These are phyloP conservation scores for Potorous gilbertii DNA, from an alignment of 2,797 vertebrate species.

Conservation along the genomic window DNA sequence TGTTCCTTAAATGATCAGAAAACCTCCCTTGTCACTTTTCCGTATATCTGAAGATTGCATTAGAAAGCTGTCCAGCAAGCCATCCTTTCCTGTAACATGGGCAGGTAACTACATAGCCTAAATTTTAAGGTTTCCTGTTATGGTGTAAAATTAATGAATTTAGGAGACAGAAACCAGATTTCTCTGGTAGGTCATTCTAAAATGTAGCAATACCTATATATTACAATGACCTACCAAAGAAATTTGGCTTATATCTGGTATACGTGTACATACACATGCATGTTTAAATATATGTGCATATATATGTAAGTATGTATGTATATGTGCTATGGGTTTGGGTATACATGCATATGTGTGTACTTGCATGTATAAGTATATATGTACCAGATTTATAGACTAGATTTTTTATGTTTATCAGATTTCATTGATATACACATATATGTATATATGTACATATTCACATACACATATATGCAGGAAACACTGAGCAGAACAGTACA, in stretches of 20 bases:
- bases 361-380: not conserved
- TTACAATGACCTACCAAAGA: slow-evolving; percentile 59
- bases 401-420: not conserved
- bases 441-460: not conserved
- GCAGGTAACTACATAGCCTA: not conserved
- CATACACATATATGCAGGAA: slow-evolving; percentile 4
- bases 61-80: slow-evolving; percentile 6
- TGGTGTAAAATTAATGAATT: slow-evolving; percentile 68
- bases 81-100: slow-evolving; percentile 17
- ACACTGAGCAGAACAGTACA: slow-evolving; percentile 66
- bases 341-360: not conserved
- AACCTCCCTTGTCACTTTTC: not conserved
- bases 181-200: slow-evolving; percentile 58
- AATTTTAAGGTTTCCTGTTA: slow-evolving; percentile 49
- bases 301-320: no score
- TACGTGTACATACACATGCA: not conserved
- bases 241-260: slow-evolving; percentile 55
- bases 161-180: slow-evolving; percentile 57
- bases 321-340: no score
- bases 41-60: not conserved
- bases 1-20: not conserved
- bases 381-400: not conserved
- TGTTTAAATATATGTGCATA: no score
- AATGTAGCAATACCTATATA: not conserved
- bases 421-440: not conserved